A percentile compares a stretch with the other conserved stretches of the same genome.
Conservation (phyloP, 2,888 invertebrate species). For the Tyria jacobaeae region DNA sequence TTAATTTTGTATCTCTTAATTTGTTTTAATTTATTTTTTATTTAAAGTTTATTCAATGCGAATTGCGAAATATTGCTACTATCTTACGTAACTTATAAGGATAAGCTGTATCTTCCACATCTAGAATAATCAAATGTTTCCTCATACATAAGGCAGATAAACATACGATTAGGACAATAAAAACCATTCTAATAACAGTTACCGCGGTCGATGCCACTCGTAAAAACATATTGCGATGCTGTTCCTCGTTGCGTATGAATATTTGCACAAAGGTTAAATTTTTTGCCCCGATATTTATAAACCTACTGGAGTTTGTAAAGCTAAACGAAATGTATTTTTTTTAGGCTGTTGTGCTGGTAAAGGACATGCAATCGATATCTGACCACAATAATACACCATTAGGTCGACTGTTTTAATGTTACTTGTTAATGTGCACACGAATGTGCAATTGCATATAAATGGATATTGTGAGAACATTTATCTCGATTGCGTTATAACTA, state of each 20-base stretch:
- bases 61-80: background rate
- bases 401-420: conserved; percentile 67
- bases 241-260: conserved; percentile 44
- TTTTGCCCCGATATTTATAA: background rate
- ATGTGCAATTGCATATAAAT: conserved; percentile 53
- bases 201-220: conserved; percentile 65
- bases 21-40: no score
- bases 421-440: conserved; percentile 61
- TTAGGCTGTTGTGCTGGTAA: conserved; percentile 23
- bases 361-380: conserved; percentile 56
- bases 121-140: conserved; percentile 33
- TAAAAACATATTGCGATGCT: conserved; percentile 74
- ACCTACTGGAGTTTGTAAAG: conserved; percentile 6
- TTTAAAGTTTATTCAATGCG: no score
- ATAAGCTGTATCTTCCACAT: conserved; percentile 13
- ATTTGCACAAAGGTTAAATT: conserved; percentile 25
- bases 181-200: conserved; percentile 74
- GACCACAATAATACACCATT: conserved; percentile 71
- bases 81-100: background rate
- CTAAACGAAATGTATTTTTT: background rate
- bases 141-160: conserved; percentile 57
- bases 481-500: no score
- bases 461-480: conserved; percentile 35
- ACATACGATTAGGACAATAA: conserved; percentile 58
- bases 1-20: no score